These are phyloP conservation scores for Phrixothrix hirtus DNA, from an alignment of 2,888 invertebrate species.

Conservation along the genomic window DNA sequence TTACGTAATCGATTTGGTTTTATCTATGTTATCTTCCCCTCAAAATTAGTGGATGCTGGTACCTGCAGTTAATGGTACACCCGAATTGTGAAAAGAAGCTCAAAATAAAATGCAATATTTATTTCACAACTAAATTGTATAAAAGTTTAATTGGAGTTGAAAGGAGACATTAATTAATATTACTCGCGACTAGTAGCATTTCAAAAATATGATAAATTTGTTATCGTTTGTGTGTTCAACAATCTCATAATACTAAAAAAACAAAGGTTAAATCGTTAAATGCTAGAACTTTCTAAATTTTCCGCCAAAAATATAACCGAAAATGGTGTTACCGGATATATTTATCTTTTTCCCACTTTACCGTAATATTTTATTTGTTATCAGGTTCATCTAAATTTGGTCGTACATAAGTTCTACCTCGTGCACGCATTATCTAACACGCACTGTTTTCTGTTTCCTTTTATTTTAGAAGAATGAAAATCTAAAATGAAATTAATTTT, in stretches of 20 bases:
- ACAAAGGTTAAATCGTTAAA: neutral
- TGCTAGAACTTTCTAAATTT: neutral
- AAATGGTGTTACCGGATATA: constrained; percentile 22
- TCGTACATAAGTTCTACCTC: constrained; percentile 24
- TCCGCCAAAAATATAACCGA: constrained; percentile 4
- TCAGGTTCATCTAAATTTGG: constrained; percentile 26
- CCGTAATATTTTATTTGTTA: constrained; percentile 28
- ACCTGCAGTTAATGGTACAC: too few species aligned
- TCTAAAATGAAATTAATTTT: constrained; percentile 14
- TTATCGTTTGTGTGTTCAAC: neutral
- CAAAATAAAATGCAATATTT: too few species aligned
- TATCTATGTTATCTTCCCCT: too few species aligned
- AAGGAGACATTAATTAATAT: too few species aligned
- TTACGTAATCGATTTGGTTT: too few species aligned
- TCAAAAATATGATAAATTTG: too few species aligned
- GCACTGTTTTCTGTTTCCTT: constrained; percentile 28
- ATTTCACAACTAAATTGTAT: too few species aligned
- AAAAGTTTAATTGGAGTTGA: too few species aligned
- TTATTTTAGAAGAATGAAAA: constrained; percentile 20
- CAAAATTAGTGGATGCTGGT: too few species aligned
- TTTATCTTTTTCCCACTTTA: constrained; percentile 30
- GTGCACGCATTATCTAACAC: constrained; percentile 28
- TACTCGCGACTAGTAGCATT: too few species aligned
- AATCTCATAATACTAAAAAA: neutral
- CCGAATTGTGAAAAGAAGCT: too few species aligned